Conservation (phyloP, 35 echinoderm and acorn worm species). For the Diadema setosum region DNA sequence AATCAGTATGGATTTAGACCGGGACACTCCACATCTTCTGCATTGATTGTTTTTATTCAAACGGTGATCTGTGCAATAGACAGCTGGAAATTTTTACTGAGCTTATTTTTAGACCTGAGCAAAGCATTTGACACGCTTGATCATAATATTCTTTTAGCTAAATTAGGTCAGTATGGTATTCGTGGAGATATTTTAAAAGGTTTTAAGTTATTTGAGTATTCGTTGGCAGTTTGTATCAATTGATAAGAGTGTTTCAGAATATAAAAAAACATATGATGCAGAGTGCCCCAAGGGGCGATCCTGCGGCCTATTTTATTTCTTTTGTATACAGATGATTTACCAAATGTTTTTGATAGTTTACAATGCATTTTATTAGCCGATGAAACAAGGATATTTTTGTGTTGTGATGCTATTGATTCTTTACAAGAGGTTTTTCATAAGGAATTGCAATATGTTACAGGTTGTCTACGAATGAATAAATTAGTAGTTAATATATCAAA, state of each 20-base stretch:
- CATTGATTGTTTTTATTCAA: background rate
- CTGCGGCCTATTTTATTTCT: background rate
- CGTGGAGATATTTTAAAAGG: background rate
- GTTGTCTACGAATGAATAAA: background rate
- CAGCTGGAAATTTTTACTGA: background rate
- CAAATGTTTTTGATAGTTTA: too few relatives aligned
- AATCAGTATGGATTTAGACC: background rate
- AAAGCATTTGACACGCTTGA: background rate
- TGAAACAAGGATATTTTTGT: background rate
- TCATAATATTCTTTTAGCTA: background rate
- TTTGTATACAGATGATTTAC: background rate
- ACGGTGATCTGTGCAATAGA: background rate
- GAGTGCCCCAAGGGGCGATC: background rate
- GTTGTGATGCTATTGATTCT: background rate
- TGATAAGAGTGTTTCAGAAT: background rate
- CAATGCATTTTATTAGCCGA: background rate
- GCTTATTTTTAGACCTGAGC: background rate
- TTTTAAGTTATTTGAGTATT: background rate
- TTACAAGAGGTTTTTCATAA: background rate
- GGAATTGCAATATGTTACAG: background rate
- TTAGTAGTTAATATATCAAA: background rate
- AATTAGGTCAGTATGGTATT: background rate
- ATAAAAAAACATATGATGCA: background rate
- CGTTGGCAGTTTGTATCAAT: background rate
- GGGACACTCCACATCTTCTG: background rate